phyloP scores from a whole-genome alignment of 2,888 invertebrate genomes.

The Hyposoter dolosus region DNA sequence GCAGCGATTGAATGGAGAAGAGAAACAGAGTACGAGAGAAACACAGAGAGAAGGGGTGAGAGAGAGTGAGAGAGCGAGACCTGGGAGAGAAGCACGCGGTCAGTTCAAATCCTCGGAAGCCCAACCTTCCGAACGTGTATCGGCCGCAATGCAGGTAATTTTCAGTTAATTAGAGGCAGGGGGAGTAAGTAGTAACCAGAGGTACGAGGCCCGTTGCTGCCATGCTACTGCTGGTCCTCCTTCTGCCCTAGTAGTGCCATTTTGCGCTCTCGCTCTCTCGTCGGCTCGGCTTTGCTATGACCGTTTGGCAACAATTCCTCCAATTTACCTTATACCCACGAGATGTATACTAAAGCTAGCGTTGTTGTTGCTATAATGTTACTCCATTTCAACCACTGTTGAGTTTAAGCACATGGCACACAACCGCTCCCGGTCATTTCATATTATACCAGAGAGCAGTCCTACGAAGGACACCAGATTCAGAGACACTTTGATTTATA shows the following conservation, averaged over 20 bases:
- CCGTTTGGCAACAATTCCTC: conserved; percentile 64
- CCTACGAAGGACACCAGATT: conserved; percentile 13
- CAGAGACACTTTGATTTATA: conserved; percentile 13
- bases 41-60: neutral
- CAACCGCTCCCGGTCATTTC: conserved; percentile 51
- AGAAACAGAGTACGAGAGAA: neutral
- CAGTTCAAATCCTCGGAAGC: conserved; percentile 46
- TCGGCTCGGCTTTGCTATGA: conserved; percentile 21
- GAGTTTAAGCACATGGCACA: conserved; percentile 53
- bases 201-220: conserved; percentile 18
- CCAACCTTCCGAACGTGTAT: conserved; percentile 62
- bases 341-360: conserved; percentile 24
- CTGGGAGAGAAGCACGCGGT: conserved; percentile 21
- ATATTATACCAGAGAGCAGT: conserved; percentile 34
- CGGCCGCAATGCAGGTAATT: conserved; percentile 77
- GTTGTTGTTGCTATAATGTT: conserved; percentile 43
- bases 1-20: neutral
- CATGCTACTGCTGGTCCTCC: conserved; percentile 23
- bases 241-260: conserved; percentile 7
- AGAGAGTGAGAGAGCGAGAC: conserved; percentile 11
- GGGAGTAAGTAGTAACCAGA: conserved; percentile 62
- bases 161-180: conserved; percentile 77
- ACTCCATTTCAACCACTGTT: conserved; percentile 37
- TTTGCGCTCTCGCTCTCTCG: conserved; percentile 30
- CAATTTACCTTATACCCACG: conserved; percentile 70